Evolutionary conservation across 2,888 invertebrate genomes (phyloP).

Genomic region (Amaurobius ferox): DNA sequence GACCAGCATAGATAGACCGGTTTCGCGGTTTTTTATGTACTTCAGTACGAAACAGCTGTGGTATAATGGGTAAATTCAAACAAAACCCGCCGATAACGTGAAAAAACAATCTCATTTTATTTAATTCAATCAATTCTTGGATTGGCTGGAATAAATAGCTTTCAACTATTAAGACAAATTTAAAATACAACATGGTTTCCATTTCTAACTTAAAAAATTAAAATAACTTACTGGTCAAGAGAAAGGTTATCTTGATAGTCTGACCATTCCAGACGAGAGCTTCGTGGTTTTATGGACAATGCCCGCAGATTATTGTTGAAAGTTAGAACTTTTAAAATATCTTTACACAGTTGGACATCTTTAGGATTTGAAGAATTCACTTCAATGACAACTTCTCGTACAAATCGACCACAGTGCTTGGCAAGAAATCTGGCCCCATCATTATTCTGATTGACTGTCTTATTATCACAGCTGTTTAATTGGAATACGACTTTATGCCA

Average conservation of each 20-base stretch:
- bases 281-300: constrained; percentile 77
- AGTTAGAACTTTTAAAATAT: constrained; percentile 75
- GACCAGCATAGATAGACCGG: no score
- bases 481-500: constrained; percentile 75
- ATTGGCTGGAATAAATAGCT: no score
- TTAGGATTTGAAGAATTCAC: constrained; percentile 76
- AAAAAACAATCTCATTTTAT: no score
- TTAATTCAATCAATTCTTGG: no score
- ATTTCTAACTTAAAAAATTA: no score
- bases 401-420: constrained; percentile 77
- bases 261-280: constrained; percentile 77
- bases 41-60: no score
- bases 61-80: no score
- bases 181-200: no score
- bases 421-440: constrained; percentile 76
- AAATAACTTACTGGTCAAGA: constrained; percentile 64
- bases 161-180: no score
- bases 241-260: constrained; percentile 59
- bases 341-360: constrained; percentile 76
- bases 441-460: constrained; percentile 58
- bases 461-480: constrained; percentile 70
- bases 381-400: constrained; percentile 76
- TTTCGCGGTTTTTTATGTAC: no score
- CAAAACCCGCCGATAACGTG: no score
- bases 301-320: constrained; percentile 76